phyloP scores from a whole-genome alignment of 2,113 vertebrate species.

The Pao palembangensis region DNA sequence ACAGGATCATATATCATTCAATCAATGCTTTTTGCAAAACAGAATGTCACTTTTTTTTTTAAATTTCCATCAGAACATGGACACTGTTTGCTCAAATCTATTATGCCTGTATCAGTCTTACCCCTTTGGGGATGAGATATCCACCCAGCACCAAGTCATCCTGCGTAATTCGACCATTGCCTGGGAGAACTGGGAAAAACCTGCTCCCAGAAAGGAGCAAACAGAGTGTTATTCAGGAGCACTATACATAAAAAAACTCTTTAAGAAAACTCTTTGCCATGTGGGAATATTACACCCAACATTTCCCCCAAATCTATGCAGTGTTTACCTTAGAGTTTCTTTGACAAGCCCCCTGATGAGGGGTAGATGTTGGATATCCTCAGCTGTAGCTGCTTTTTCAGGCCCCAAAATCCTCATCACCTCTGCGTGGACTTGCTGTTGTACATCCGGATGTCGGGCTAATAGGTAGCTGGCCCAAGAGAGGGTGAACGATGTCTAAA shows the following conservation, averaged over 20 bases:
- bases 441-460: slow-evolving; percentile 80
- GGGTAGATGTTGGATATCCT: slow-evolving; percentile 78
- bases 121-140: slow-evolving; percentile 92
- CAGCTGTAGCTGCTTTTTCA: slow-evolving; percentile 71
- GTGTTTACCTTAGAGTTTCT: slow-evolving; percentile 84
- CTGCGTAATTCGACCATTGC: slow-evolving; percentile 87
- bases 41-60: slow-evolving; percentile 16
- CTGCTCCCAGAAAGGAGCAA: slow-evolving; percentile 66
- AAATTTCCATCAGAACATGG: slow-evolving; percentile 9
- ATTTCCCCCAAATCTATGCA: not conserved
- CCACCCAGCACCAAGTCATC: slow-evolving; percentile 87
- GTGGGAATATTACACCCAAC: not conserved
- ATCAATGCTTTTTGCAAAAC: slow-evolving; percentile 26
- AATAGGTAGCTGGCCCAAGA: slow-evolving; percentile 87
- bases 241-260: not conserved
- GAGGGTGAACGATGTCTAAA: slow-evolving; percentile 88
- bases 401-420: slow-evolving; percentile 75
- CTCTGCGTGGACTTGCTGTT: slow-evolving; percentile 80
- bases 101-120: slow-evolving; percentile 61
- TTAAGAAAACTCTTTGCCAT: not conserved
- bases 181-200: slow-evolving; percentile 90
- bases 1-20: slow-evolving; percentile 39
- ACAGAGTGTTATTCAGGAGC: slow-evolving; percentile 52
- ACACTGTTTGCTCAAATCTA: slow-evolving; percentile 9
- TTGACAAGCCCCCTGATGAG: slow-evolving; percentile 87